Conservation (phyloP, 37 sponge, comb jelly and placozoan species). For the Oscarella lobularis region DNA sequence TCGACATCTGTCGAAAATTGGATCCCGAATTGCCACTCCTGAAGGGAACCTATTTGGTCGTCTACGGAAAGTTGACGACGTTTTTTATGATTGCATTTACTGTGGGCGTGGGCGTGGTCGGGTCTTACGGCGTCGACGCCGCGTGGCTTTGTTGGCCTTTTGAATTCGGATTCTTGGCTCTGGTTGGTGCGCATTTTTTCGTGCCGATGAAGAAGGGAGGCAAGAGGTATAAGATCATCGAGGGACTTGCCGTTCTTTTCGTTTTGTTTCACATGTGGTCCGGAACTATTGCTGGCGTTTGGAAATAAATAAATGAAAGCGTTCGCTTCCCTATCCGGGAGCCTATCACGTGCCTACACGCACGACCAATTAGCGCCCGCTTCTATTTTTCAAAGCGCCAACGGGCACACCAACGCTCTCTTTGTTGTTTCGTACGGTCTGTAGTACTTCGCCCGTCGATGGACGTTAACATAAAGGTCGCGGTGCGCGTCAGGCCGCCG, state of each 20-base stretch:
- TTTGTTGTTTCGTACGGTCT: no score
- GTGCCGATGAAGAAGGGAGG: background rate
- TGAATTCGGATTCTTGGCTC: background rate
- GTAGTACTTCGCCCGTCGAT: no score
- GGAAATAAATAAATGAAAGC: no score
- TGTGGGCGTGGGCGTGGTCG: conserved; percentile 26
- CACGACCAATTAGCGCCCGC: no score
- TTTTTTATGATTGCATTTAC: conserved; percentile 18
- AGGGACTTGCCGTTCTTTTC: conserved; percentile 41
- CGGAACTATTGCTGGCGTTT: no score
- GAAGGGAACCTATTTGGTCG: conserved; percentile 67
- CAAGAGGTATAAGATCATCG: conserved; percentile 46
- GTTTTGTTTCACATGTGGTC: conserved; percentile 55
- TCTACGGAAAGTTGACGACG: conserved; percentile 56
- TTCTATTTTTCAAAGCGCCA: no score
- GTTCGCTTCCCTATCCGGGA: no score
- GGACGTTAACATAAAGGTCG: no score
- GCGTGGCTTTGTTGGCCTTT: background rate
- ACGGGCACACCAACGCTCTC: no score
- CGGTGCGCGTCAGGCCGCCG: no score
- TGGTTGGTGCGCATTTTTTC: background rate
- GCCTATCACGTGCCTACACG: no score
- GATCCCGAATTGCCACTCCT: conserved; percentile 59
- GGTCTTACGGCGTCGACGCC: background rate
- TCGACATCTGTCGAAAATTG: conserved; percentile 69